Evolutionary conservation across 2,113 vertebrate genomes (phyloP).

Genomic region (Acanthochromis polyacanthus): DNA sequence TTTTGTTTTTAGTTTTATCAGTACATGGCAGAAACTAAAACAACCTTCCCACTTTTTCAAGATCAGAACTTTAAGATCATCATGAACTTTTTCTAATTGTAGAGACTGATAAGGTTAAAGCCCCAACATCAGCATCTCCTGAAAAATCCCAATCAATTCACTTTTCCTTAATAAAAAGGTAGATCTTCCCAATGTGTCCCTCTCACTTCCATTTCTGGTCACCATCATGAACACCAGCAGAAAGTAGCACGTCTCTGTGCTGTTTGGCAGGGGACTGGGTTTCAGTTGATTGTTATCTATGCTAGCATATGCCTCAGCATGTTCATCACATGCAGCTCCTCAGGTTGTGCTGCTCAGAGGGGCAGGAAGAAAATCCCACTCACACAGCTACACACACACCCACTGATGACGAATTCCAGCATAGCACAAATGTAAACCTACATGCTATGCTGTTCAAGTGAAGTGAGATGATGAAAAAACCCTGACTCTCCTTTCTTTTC

Average conservation of each 20-base stretch:
- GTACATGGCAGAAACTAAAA: background rate
- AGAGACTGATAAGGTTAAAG: background rate
- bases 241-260: background rate
- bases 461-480: background rate
- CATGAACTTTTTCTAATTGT: background rate
- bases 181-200: no score
- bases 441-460: background rate
- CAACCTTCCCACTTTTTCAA: background rate
- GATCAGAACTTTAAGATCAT: background rate
- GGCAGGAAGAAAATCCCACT: background rate
- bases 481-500: background rate
- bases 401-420: background rate
- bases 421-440: background rate
- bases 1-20: no score
- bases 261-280: conserved; percentile 35
- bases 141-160: background rate
- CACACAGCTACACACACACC: background rate
- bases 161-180: no score
- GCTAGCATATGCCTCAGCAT: conserved; percentile 61
- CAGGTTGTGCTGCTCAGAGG: conserved; percentile 52
- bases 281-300: conserved; percentile 66
- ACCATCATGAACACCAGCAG: conserved; percentile 12
- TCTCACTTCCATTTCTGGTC: conserved; percentile 5
- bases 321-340: conserved; percentile 55
- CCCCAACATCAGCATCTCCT: background rate